Evolutionary conservation across 2,797 vertebrate species (phyloP).

Genomic region (Macropodus opercularis): DNA sequence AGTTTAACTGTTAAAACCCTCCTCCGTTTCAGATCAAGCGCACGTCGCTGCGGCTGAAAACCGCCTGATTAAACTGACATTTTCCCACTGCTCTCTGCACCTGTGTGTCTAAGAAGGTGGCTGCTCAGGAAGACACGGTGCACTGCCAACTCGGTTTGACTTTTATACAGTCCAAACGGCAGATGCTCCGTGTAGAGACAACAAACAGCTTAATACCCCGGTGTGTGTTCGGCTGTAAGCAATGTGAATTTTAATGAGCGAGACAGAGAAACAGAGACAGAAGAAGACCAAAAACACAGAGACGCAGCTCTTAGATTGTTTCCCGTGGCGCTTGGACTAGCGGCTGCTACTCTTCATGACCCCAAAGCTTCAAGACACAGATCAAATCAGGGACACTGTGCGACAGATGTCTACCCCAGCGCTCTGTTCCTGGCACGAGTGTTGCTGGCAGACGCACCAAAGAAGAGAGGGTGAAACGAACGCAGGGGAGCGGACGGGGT

Average conservation of each 20-base stretch:
- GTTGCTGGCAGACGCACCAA: slow-evolving; percentile 69
- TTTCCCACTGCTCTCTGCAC: slow-evolving; percentile 48
- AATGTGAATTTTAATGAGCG: slow-evolving; percentile 53
- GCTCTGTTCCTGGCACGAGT: slow-evolving; percentile 75
- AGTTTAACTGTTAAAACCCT: slow-evolving; percentile 67
- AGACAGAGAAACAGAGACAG: slow-evolving; percentile 18
- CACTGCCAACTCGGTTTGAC: slow-evolving; percentile 45
- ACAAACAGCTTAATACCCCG: slow-evolving; percentile 57
- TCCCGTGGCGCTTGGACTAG: slow-evolving; percentile 49
- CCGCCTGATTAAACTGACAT: slow-evolving; percentile 48
- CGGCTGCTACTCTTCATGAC: slow-evolving; percentile 72
- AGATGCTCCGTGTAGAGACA: slow-evolving; percentile 60
- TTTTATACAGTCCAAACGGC: slow-evolving; percentile 49
- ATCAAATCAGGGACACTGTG: slow-evolving; percentile 76
- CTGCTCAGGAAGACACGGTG: slow-evolving; percentile 43
- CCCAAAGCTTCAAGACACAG: slow-evolving; percentile 68
- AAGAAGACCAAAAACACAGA: slow-evolving; percentile 17
- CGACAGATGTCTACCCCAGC: slow-evolving; percentile 78
- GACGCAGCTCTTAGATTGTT: slow-evolving; percentile 43
- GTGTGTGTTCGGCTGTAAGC: slow-evolving; percentile 23
- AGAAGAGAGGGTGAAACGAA: neutral
- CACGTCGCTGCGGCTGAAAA: slow-evolving; percentile 44
- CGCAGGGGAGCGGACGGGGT: slow-evolving; percentile 17
- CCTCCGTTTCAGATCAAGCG: slow-evolving; percentile 50
- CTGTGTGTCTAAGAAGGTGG: slow-evolving; percentile 50